A percentile compares a stretch with the other conserved stretches of the same genome.
phyloP scores from a whole-genome alignment of 2,797 vertebrate genomes.

The Anabas testudineus region DNA sequence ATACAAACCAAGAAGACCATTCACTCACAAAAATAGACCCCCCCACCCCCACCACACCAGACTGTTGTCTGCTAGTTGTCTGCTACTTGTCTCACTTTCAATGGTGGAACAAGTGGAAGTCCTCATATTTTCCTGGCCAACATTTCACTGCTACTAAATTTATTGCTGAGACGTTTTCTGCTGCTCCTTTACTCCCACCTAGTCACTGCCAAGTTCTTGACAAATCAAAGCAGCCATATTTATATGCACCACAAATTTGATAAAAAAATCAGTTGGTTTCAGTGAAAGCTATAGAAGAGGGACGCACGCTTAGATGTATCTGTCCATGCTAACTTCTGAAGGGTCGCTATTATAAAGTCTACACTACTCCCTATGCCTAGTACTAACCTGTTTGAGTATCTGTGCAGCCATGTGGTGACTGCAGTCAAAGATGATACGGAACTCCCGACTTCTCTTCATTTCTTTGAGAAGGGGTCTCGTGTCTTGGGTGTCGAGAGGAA shows the following conservation, averaged over 20 bases:
- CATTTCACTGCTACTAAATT: slow-evolving; percentile 20
- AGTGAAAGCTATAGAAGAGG: slow-evolving; percentile 11
- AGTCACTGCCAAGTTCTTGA: not conserved
- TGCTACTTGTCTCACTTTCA: not conserved
- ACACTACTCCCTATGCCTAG: not conserved
- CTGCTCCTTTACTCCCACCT: slow-evolving; percentile 10
- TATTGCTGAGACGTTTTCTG: slow-evolving; percentile 17
- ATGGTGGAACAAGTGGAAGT: not conserved
- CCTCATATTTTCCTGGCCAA: not conserved
- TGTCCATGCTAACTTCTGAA: not conserved
- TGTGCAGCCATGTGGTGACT: slow-evolving; percentile 96
- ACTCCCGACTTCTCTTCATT: slow-evolving; percentile 97
- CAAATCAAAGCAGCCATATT: slow-evolving; percentile 23
- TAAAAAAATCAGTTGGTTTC: slow-evolving; percentile 13
- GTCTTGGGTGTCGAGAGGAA: slow-evolving; percentile 92
- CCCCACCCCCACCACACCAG: too few relatives aligned
- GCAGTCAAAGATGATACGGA: slow-evolving; percentile 99
- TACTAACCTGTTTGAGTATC: slow-evolving; percentile 93
- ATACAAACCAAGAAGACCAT: too few relatives aligned
- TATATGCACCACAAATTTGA: slow-evolving; percentile 21
- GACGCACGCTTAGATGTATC: slow-evolving; percentile 1
- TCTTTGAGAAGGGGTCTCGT: slow-evolving; percentile 95
- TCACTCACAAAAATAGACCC: not conserved
- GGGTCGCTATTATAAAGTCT: not conserved
- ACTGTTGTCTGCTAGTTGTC: not conserved